Evolutionary conservation across 2,888 invertebrate genomes (phyloP), one percentile per base, ranked within the genome.

Genomic region (Cheilosia vernalis): DNA sequence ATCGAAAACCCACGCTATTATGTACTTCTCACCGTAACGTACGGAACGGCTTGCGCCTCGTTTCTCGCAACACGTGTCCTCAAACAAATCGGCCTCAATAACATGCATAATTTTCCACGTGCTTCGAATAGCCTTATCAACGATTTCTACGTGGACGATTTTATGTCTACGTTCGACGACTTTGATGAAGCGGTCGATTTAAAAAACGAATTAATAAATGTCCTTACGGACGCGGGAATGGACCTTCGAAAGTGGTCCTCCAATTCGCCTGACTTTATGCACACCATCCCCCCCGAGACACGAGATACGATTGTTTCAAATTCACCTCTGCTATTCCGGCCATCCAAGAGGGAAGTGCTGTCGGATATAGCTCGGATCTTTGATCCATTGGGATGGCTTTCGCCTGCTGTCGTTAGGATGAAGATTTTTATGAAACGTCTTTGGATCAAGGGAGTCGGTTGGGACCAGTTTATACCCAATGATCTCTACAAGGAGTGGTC

Each of bases 241-340:
- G 70, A 81, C 24, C 70, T 81, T 1, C 76, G 63, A 0, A 76
- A 76, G 24, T 76, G 74, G 81, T 69, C 81, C 6, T 76, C 69
- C 17, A 81, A 81, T 63, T 69, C 74, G 10, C 2, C 13, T 13
- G 81, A 64, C 2, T 60, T 81, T 21, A 13, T 81, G 9, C 42
- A 21, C 10, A 58, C 37, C 4, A 53, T 64, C 42, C 5, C 37
- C 10, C 6, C 51, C 56, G 70, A 63, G 51, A 70, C 6, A 66
- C 47, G 10, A 42, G 61, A n/a, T 19, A 44, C 53, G 73, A 80
- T 40, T 61, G 73, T 44, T 80, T 73, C 19, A 60, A 66, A n/a
- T 80, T 66, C 17, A 13, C 30, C 2, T 15, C 42, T 10, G 10
- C 53, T 0, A 30, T 30, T 13, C 37, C 40, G 27, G 13, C 19